phyloP scores from a whole-genome alignment of 2,113 vertebrate genomes.

The Dicerorhinus sumatrensis region DNA sequence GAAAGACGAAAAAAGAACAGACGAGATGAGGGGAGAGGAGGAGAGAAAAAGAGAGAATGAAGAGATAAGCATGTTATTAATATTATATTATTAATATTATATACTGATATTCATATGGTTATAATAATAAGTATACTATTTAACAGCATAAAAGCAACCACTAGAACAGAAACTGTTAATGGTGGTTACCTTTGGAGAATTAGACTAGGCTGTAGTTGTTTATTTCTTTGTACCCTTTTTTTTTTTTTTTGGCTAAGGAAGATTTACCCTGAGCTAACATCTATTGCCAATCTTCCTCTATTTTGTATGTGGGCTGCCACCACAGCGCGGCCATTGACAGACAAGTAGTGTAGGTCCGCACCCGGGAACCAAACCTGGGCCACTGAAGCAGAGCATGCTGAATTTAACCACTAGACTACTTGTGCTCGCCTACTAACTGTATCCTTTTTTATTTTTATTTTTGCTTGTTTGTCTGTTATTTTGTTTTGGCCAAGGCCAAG shows the following conservation, averaged over 20 bases:
- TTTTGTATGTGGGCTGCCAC: too few species aligned
- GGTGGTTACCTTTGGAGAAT: background rate
- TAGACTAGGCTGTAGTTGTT: background rate
- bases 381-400: too few species aligned
- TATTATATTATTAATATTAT: background rate
- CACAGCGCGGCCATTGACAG: too few species aligned
- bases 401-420: too few species aligned
- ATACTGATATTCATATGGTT: background rate
- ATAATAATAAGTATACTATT: background rate
- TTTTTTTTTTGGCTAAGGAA: too few species aligned
- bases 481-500: background rate
- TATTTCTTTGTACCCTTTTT: background rate
- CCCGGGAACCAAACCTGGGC: too few species aligned
- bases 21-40: background rate
- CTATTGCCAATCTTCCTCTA: too few species aligned
- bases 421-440: background rate
- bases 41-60: background rate
- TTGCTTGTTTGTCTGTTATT: background rate
- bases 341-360: too few species aligned
- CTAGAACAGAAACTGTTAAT: background rate
- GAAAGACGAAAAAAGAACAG: background rate
- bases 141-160: slow-evolving; percentile 30
- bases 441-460: background rate
- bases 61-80: background rate
- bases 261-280: too few species aligned